Base-by-base conservation (phyloP, 2,797 vertebrate genomes). In the Microchirus variegatus region DNA sequence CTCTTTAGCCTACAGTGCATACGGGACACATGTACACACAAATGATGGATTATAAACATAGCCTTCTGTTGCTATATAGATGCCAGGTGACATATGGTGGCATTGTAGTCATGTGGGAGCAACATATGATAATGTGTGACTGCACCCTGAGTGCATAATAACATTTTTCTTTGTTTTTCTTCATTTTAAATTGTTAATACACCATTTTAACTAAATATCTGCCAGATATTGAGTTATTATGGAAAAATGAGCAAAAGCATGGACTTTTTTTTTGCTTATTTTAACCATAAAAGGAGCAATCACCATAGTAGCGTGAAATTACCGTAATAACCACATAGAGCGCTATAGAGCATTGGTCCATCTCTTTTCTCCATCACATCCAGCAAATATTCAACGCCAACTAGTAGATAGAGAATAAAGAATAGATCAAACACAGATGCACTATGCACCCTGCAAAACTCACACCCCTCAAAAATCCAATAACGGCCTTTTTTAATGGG, bases 401-500 rank as follows among this genome's bases (percentile, higher is more conserved):
- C 3, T 51, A 59, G 57, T 52, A 53, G 68, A 81, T 77, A 65
- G 80, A 85, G 84, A 83, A 81, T 67, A 69, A 83, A 81, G 65
- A 71, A 81, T 71, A 59, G 36, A 75, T 82, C 64, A 77, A 75
- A 63, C 47, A 53, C 55, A 80, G 70, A 76, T 59, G 47, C 48
- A 45, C n/a, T n/a, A 42, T 63, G 44, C 67, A 73, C 75, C 70
- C 84, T 75, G 69, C 80, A 86, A 78, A 78, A 82, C 50, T 59
- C 66, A 77, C 48, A 68, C 63, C 67, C 67, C 65, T 52, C 57
- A 67, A 67, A 80, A 87, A 85, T 51, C 78, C 74, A 82, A 83
- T 81, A 85, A 74, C 62, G 56, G 64, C 12, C 79, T 73, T 52
- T 52, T 63, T 85, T 78, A 87, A 78, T 88, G 73, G 86, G 83